Conservation (phyloP, 2,113 vertebrate species). For the Eira barbara region DNA sequence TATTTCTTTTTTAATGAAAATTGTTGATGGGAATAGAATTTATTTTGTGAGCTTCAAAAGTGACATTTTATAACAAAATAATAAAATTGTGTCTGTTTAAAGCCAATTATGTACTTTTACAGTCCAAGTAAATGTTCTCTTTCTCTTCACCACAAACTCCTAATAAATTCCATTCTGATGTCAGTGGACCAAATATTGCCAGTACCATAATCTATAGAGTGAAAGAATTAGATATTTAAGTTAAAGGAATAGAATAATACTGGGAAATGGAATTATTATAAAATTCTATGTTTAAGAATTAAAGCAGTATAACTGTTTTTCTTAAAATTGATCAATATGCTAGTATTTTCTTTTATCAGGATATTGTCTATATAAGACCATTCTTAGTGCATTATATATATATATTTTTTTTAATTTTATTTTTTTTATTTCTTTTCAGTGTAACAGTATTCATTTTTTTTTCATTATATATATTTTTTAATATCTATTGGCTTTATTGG, state of each 20-base stretch:
- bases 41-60: neutral
- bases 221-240: neutral
- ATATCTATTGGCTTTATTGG: neutral
- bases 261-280: neutral
- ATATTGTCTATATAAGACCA: neutral
- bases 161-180: neutral
- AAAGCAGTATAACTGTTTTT: neutral
- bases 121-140: neutral
- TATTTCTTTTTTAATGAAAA: neutral
- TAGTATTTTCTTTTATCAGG: neutral
- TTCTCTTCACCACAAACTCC: neutral
- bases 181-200: neutral
- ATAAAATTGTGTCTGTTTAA: neutral
- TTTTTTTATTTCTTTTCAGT: no score
- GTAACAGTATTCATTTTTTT: no score
- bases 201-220: neutral
- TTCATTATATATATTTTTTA: neutral
- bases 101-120: neutral
- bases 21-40: neutral
- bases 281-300: conserved; percentile 20
- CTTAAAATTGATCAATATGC: neutral
- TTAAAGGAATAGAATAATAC: neutral
- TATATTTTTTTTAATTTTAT: no score
- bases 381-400: neutral
- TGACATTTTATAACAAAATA: neutral